A percentile compares a stretch with the other conserved stretches of the same genome.
phyloP scores from a whole-genome alignment of 2,113 vertebrate species.

The Colinus virginianus region DNA sequence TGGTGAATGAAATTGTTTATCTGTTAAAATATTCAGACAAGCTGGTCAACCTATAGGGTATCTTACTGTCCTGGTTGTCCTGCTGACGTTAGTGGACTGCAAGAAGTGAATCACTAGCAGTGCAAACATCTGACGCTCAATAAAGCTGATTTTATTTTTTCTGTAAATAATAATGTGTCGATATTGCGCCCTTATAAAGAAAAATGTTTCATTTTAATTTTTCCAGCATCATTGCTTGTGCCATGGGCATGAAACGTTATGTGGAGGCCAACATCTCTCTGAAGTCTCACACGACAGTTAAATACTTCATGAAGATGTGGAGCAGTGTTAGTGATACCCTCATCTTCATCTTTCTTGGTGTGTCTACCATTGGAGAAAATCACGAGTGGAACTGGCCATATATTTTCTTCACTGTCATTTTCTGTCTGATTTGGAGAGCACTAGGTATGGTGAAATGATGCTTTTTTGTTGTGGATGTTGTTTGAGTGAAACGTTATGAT shows the following conservation, averaged over 20 bases:
- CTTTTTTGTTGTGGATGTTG: neutral
- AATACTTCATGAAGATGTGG: slow-evolving; percentile 91
- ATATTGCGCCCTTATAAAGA: neutral
- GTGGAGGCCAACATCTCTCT: slow-evolving; percentile 87
- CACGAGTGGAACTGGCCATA: slow-evolving; percentile 87
- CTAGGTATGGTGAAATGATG: slow-evolving; percentile 68
- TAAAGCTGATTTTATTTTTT: neutral
- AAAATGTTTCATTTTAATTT: neutral
- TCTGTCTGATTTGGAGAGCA: slow-evolving; percentile 85
- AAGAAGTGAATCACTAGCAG: neutral
- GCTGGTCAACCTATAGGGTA: neutral
- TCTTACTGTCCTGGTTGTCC: neutral
- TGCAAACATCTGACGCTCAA: neutral
- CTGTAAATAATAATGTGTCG: fast-evolving
- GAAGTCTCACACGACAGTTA: slow-evolving; percentile 85
- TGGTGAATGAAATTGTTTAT: neutral
- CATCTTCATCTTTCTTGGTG: slow-evolving; percentile 87
- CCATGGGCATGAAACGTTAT: slow-evolving; percentile 87
- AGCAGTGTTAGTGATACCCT: slow-evolving; percentile 86
- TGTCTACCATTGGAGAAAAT: slow-evolving; percentile 84
- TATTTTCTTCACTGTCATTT: slow-evolving; percentile 83
- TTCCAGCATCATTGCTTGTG: slow-evolving; percentile 83
- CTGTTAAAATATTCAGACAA: neutral
- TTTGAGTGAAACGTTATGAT: neutral
- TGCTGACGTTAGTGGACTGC: neutral